A percentile compares a stretch with the other conserved stretches of the same genome.
These are phyloP conservation scores for Gobiocypris rarus DNA, from an alignment of 2,113 vertebrate genomes.

Conservation along the genomic window DNA sequence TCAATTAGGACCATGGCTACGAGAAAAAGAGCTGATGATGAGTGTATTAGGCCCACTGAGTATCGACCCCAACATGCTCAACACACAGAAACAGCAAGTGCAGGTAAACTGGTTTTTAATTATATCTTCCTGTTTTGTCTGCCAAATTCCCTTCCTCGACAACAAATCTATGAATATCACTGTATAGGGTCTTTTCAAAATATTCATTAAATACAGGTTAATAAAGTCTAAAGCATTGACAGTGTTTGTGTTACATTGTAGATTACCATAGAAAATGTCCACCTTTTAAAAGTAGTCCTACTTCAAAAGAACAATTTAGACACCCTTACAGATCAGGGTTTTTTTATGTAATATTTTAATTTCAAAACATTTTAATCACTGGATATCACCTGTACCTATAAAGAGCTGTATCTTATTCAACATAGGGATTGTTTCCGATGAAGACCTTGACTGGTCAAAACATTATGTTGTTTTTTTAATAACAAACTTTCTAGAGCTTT, in stretches of 20 bases:
- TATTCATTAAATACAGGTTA: not conserved
- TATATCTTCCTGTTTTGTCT: not conserved
- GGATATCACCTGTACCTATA: too few relatives aligned
- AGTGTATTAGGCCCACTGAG: conserved; percentile 95
- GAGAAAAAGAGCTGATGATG: conserved; percentile 99
- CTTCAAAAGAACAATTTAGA: not conserved
- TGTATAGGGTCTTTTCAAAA: not conserved
- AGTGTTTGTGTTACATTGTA: not conserved
- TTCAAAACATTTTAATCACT: not conserved
- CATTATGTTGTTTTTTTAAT: too few relatives aligned
- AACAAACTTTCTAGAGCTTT: too few relatives aligned
- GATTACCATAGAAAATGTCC: not conserved
- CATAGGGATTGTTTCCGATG: too few relatives aligned
- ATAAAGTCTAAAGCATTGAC: not conserved
- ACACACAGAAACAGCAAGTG: conserved; percentile 94
- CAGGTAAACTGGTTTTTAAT: conserved; percentile 79
- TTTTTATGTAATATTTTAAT: too few relatives aligned
- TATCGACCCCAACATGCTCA: conserved; percentile 98
- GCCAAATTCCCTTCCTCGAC: not conserved
- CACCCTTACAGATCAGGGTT: too few relatives aligned
- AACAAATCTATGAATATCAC: not conserved
- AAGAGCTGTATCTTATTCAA: too few relatives aligned
- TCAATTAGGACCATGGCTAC: conserved; percentile 93
- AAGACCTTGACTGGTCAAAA: too few relatives aligned
- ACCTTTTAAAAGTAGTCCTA: not conserved